Evolutionary conservation across 2,797 vertebrate species (phyloP), one percentile per base, ranked within the genome.

Genomic region (Enteromius anoplus): DNA sequence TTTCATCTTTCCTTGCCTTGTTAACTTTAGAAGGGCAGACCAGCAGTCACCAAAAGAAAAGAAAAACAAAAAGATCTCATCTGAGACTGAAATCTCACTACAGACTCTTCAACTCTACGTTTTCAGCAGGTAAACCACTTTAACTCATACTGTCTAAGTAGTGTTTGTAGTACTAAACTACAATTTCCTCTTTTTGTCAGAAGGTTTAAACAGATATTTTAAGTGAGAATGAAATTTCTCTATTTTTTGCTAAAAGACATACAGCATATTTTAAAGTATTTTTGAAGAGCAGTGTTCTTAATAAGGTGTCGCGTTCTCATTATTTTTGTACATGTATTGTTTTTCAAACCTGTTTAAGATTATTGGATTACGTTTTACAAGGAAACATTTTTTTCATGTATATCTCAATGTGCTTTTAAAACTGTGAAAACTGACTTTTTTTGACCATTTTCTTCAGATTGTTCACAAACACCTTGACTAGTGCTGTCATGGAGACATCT

Each of bases 41-140:
- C 19, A 15, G n/a, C 21, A 9, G 45, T 26, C 42, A 37, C 14
- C n/a, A 23, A 11, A 55, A 40, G 3, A 55, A 58, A 26, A 60
- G 11, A 53, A 8, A 21, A 2, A 11, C 11, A 37, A 32, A 29
- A 45, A 0, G 7, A 26, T 21, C 65, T 69, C 65, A 55, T 9
- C 14, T 49, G 40, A 15, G 49, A 80, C 3, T 53, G 29, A 64
- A 12, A 64, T 65, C 6, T 34, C 29, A 64, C 3, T 1, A 29
- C 45, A 17, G 11, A 51, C 49, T 6, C 77, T 58, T 58, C 21
- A 37, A 8, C 1, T 7, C 11, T 14, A 6, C 60, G 37, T 75
- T 34, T 45, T 60, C 26, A 60, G 1, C 53, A 71, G 78, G 78
- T 80, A 71, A 71, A 71, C 11, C 34, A 71, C 11, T 1, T 68